Percentiles rank a stretch among this genome's conserved stretches.
Evolutionary conservation across 2,888 invertebrate species (phyloP).

Genomic region (Cephus rjabovi): DNA sequence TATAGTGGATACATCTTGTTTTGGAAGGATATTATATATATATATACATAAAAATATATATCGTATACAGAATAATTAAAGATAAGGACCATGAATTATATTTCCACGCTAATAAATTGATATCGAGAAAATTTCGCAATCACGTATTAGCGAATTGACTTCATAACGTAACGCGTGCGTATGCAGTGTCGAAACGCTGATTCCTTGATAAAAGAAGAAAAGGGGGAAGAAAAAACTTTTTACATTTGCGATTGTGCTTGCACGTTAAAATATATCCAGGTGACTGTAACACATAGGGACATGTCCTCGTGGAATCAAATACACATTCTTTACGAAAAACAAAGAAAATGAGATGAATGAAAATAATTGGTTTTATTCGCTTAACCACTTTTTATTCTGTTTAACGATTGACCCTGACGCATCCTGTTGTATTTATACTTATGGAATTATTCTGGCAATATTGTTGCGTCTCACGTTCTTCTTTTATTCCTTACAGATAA

Average conservation of each 20-base stretch:
- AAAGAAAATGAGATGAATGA: not conserved
- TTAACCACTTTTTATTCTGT: not conserved
- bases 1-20: slow-evolving; percentile 33
- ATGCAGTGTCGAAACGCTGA: not conserved
- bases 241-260: slow-evolving; percentile 12
- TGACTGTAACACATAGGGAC: slow-evolving; percentile 57
- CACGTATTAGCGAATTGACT: not conserved
- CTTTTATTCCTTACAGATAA: not conserved
- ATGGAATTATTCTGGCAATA: not conserved
- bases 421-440: not conserved
- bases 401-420: not conserved
- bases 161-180: not conserved
- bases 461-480: not conserved
- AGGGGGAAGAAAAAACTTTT: slow-evolving; percentile 19
- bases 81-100: not conserved
- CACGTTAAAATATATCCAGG: slow-evolving; percentile 29
- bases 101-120: not conserved
- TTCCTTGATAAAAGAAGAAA: not conserved
- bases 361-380: not conserved
- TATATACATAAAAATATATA: slow-evolving; percentile 28
- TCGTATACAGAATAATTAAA: slow-evolving; percentile 5
- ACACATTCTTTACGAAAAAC: slow-evolving; percentile 38
- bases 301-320: slow-evolving; percentile 52
- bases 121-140: not conserved
- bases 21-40: slow-evolving; percentile 25